phyloP scores from a whole-genome alignment of 2,113 vertebrate species.

The Macrotis lagotis region DNA sequence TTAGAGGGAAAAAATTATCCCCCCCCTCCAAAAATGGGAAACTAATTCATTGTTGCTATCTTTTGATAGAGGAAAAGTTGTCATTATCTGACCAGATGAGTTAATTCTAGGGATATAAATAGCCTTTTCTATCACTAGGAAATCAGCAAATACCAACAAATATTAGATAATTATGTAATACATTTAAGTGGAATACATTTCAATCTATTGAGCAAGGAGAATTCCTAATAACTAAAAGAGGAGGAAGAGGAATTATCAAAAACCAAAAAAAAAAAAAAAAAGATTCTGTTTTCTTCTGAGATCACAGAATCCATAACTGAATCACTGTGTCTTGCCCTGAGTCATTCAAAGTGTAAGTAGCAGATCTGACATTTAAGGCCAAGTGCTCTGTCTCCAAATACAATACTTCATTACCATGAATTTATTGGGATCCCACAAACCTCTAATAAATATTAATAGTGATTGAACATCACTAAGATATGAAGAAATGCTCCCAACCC shows the following conservation, averaged over 20 bases:
- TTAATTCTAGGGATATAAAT: neutral
- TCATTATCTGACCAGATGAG: neutral
- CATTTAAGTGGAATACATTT: constrained; percentile 35
- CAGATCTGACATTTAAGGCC: neutral
- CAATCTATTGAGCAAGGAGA: neutral
- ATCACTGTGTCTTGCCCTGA: neutral
- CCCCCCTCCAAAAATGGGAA: neutral
- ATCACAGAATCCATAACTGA: neutral
- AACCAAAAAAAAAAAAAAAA: no score
- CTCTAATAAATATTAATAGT: neutral
- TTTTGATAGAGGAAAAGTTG: neutral
- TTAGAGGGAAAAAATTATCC: neutral
- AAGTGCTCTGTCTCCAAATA: neutral
- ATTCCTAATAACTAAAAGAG: neutral
- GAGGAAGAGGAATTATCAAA: neutral
- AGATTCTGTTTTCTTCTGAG: neutral
- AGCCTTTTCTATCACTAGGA: neutral
- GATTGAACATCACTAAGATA: neutral
- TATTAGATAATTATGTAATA: neutral
- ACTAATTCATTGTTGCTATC: neutral
- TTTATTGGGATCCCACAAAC: neutral
- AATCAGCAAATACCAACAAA: constrained; percentile 40
- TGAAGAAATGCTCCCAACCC: neutral
- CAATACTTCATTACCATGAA: neutral
- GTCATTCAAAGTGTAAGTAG: neutral